Evolutionary conservation across 2,888 invertebrate genomes (phyloP).

Genomic region (Chaetogeoica ovagalla): DNA sequence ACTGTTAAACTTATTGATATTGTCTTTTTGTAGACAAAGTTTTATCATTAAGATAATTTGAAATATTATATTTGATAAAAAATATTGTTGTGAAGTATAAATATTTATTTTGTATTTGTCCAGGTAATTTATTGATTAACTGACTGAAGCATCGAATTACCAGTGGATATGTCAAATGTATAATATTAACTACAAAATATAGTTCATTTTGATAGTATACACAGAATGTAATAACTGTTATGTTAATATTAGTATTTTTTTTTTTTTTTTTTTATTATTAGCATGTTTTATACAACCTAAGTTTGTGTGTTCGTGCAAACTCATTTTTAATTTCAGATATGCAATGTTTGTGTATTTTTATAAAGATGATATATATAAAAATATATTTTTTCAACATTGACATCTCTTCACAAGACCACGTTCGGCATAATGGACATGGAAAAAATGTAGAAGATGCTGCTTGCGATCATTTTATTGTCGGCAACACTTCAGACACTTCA

Average conservation of each 20-base stretch:
- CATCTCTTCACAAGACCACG: constrained; percentile 8
- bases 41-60: too few relatives aligned
- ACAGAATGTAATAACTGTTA: constrained; percentile 17
- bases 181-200: constrained; percentile 15
- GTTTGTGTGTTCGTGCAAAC: constrained; percentile 21
- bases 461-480: neutral
- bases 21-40: too few relatives aligned
- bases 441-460: constrained; percentile 16
- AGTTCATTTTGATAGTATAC: constrained; percentile 6
- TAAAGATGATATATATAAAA: constrained; percentile 21
- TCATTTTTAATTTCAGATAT: constrained; percentile 40
- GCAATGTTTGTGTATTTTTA: constrained; percentile 34
- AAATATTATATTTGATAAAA: too few relatives aligned
- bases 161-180: constrained; percentile 9
- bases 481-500: constrained; percentile 9
- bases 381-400: neutral
- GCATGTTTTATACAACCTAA: constrained; percentile 7
- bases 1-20: too few relatives aligned
- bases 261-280: constrained; percentile 29
- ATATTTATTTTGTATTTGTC: constrained; percentile 39
- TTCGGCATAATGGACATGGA: neutral
- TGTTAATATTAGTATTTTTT: constrained; percentile 14
- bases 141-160: constrained; percentile 18
- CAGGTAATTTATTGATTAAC: constrained; percentile 28
- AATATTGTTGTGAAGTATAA: neutral